Base-by-base conservation (phyloP, 1,140 invertebrate species). In the Physella acuta region DNA sequence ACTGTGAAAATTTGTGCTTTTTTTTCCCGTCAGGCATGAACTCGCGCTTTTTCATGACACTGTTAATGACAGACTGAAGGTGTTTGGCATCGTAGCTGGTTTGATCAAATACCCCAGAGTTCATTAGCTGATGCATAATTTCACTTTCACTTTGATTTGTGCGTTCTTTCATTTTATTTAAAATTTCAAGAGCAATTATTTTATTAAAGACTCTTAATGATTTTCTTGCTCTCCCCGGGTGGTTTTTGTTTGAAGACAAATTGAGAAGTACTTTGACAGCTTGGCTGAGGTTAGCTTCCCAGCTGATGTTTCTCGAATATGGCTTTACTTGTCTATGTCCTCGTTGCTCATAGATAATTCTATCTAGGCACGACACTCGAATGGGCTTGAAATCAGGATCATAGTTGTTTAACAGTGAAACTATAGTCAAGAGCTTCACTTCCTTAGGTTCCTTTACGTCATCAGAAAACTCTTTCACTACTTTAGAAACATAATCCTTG, bases 391-490 rank as follows among this genome's bases (percentile, higher is more conserved):
- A 76, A 37, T 73, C 68, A 24, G 66, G 59, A 63, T 78, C 76
- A 70, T 60, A 78, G 26, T 70, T 62, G 70, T 78, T 78, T 36
- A 78, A 44, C 31, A 78, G 64, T 17, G 74, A 68, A 16, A 78
- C 52, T 49, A 68, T 73, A 67, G 76, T 78, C 28, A 78, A 53
- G 20, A 78, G 62, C 55, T 26, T 56, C n/a, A 55, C 37, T 56
- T 78, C 76, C 51, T 60, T 58, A 20, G 11, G 24, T 14, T 64
- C 58, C 26, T 30, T 64, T n/a, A 78, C 71, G 44, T 70, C 62
- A 44, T 55, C 37, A 4, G 73, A 49, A 68, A 78, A 71, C 68
- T 64, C 70, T 30, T 55, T 69, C 17, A 78, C 76, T 16, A 68
- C 67, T 61, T 66, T 69, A 30, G 66, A 59, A 44, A 78, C 72